Conservation (phyloP, 1,140 invertebrate species). For the Bombus balteatus region DNA sequence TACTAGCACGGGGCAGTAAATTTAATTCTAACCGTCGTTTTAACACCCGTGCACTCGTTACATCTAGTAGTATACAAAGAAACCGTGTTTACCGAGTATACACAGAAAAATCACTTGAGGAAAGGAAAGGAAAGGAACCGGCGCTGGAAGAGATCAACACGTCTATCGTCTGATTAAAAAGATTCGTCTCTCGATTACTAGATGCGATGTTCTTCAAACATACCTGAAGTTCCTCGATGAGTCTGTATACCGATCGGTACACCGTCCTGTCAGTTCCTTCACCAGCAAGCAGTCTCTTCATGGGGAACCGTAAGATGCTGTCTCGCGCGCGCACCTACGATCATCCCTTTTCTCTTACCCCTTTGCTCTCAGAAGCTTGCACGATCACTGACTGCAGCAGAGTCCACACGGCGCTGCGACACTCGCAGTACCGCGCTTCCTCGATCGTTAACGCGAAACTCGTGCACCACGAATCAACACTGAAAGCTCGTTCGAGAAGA, state of each 20-base stretch:
- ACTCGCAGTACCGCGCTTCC: conserved; percentile 47
- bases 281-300: conserved; percentile 1
- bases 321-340: conserved; percentile 38
- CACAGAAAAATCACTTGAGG: neutral
- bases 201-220: conserved; percentile 9
- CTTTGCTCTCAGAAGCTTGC: conserved; percentile 18
- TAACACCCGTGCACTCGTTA: no score
- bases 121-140: no score
- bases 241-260: neutral
- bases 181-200: neutral
- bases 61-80: no score
- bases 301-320: neutral
- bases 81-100: neutral
- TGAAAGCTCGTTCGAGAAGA: conserved; percentile 5
- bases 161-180: neutral
- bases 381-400: conserved; percentile 51
- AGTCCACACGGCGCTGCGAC: conserved; percentile 48
- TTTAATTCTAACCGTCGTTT: conserved; percentile 7
- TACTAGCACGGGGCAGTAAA: neutral
- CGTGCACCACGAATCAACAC: conserved; percentile 31
- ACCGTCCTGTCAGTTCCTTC: neutral
- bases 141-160: neutral
- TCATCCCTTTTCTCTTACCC: conserved; percentile 38
- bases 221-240: conserved; percentile 30
- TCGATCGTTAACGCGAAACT: conserved; percentile 52